Percentiles rank a stretch among this genome's conserved stretches.
These are phyloP conservation scores for Trichonephila inaurata DNA, from an alignment of 1,140 invertebrate species.

Conservation along the genomic window DNA sequence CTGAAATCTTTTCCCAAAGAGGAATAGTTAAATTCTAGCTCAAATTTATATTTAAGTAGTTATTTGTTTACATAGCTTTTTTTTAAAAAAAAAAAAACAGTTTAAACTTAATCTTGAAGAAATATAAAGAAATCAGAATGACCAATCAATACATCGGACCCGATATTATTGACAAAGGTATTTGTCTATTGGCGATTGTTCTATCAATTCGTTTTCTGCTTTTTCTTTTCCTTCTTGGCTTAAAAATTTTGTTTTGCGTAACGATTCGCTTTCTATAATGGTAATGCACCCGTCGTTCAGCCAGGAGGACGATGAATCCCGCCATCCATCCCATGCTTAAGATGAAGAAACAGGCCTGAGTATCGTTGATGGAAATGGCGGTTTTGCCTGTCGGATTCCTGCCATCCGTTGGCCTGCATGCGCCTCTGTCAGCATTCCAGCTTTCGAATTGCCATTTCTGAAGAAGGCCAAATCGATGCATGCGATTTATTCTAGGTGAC, in stretches of 20 bases:
- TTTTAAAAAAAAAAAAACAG: too few species aligned
- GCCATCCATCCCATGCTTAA: constrained; percentile 30
- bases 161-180: too few species aligned
- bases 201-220: not conserved
- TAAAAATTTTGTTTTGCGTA: not conserved
- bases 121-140: too few species aligned
- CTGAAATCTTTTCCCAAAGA: too few species aligned
- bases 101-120: too few species aligned
- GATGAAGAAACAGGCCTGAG: constrained; percentile 28
- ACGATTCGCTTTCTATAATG: not conserved
- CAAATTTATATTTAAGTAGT: too few species aligned
- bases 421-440: not conserved
- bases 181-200: too few species aligned
- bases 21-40: too few species aligned
- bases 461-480: constrained; percentile 37
- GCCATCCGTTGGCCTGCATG: constrained; percentile 35
- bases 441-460: constrained; percentile 10
- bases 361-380: constrained; percentile 24
- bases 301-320: not conserved
- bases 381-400: not conserved
- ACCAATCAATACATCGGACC: too few species aligned
- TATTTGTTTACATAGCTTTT: too few species aligned
- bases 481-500: not conserved
- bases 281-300: not conserved
- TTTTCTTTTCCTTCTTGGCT: not conserved